A percentile compares a stretch with the other conserved stretches of the same genome.
phyloP scores from a whole-genome alignment of 2,113 vertebrate genomes.

The Lipophrys pholis region DNA sequence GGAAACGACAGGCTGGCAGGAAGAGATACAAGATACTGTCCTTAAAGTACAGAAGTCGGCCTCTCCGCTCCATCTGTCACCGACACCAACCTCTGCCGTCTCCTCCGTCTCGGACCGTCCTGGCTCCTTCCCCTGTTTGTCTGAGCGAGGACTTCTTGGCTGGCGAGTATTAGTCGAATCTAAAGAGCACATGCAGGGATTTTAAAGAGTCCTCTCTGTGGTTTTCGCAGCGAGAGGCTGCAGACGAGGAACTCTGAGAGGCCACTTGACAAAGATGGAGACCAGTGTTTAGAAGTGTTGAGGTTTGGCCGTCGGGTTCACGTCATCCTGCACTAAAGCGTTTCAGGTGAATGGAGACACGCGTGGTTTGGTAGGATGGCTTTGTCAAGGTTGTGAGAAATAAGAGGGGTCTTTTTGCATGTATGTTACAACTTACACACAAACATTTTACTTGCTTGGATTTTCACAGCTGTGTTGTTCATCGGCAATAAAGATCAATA shows the following conservation, averaged over 20 bases:
- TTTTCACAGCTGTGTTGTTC: not conserved
- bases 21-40: constrained; percentile 68
- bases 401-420: not conserved
- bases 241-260: constrained; percentile 28
- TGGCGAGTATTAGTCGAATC: constrained; percentile 65
- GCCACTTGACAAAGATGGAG: constrained; percentile 47
- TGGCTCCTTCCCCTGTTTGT: constrained; percentile 69
- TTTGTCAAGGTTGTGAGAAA: not conserved
- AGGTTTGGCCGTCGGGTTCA: constrained; percentile 44
- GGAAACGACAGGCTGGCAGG: constrained; percentile 66
- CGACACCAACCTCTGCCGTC: constrained; percentile 51
- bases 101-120: constrained; percentile 59
- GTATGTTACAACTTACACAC: no score
- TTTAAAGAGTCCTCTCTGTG: constrained; percentile 19
- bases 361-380: no score
- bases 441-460: no score
- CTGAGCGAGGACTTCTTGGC: constrained; percentile 64
- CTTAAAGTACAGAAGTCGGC: constrained; percentile 75
- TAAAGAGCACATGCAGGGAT: constrained; percentile 66
- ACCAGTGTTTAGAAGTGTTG: not conserved
- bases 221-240: constrained; percentile 23
- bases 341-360: no score
- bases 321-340: not conserved
- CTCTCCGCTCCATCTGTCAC: constrained; percentile 75
- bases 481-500: not conserved